Conservation (phyloP, 2,113 vertebrate species). For the Ia io region DNA sequence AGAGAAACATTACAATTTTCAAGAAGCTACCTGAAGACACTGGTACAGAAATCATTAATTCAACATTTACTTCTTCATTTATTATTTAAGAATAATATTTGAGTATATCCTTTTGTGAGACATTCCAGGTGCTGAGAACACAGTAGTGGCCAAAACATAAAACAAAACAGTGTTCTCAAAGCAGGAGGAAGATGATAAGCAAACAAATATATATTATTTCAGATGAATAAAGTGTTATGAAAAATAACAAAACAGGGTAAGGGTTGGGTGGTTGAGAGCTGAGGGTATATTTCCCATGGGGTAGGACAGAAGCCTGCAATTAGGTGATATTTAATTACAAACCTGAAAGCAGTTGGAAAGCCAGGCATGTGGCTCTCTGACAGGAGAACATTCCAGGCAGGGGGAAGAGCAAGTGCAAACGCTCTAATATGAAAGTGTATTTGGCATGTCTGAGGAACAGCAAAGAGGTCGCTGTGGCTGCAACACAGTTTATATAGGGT, state of each 20-base stretch:
- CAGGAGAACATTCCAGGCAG: neutral
- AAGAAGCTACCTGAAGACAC: neutral
- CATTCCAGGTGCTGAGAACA: neutral
- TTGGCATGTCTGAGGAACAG: neutral
- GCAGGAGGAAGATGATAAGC: neutral
- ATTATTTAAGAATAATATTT: neutral
- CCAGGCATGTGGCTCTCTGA: neutral
- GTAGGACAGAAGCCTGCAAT: neutral
- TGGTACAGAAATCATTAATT: neutral
- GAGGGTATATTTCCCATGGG: neutral
- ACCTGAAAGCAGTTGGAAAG: neutral
- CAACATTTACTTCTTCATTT: neutral
- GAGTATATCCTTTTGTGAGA: neutral
- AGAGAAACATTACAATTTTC: conserved; percentile 8
- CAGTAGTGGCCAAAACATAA: neutral
- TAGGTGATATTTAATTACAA: neutral
- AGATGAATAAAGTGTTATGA: neutral
- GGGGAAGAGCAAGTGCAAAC: neutral
- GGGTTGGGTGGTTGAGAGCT: neutral
- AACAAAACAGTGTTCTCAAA: neutral
- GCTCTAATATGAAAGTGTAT: neutral
- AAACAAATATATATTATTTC: neutral
- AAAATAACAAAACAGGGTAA: neutral
- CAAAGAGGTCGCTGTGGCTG: neutral
- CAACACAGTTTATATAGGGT: neutral